These are phyloP conservation scores for Anaspis maculata DNA, from an alignment of 2,888 invertebrate genomes.

Conservation along the genomic window DNA sequence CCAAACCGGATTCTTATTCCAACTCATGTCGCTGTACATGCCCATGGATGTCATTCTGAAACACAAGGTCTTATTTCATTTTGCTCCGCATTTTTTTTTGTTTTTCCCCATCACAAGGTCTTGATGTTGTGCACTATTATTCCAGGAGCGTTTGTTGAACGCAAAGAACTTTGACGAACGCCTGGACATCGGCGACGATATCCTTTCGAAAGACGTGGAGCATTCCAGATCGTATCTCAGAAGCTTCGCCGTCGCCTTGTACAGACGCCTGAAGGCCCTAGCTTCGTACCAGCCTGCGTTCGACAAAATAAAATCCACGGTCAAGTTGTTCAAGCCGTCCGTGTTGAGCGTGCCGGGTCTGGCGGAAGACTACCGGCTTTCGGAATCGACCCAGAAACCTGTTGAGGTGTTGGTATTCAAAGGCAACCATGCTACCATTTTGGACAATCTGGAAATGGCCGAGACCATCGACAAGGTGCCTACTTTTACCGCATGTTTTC, in stretches of 20 bases:
- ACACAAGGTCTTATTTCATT: constrained; percentile 2
- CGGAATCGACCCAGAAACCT: constrained; percentile 19
- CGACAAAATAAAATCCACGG: constrained; percentile 1
- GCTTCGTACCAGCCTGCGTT: constrained; percentile 1
- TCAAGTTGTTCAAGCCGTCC: constrained; percentile 2
- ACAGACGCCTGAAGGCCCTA: neutral
- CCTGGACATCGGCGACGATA: neutral
- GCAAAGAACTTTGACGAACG: neutral
- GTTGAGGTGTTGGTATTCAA: constrained; percentile 55
- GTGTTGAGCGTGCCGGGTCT: constrained; percentile 1
- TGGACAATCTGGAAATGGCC: constrained; percentile 55
- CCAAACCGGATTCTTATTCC: constrained; percentile 48
- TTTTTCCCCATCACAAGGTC: neutral
- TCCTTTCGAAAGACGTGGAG: constrained; percentile 7
- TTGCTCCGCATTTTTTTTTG: neutral
- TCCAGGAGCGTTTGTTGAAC: neutral
- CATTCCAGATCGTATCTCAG: constrained; percentile 1
- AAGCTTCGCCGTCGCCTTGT: neutral
- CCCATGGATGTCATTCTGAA: constrained; percentile 2
- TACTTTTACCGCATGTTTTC: neutral
- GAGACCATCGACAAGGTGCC: constrained; percentile 12
- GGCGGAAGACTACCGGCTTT: neutral
- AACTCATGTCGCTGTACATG: constrained; percentile 1
- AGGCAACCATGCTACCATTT: constrained; percentile 62
- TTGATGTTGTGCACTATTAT: neutral